Evolutionary conservation across 1,140 invertebrate species (phyloP).

Genomic region (Sipha flava): DNA sequence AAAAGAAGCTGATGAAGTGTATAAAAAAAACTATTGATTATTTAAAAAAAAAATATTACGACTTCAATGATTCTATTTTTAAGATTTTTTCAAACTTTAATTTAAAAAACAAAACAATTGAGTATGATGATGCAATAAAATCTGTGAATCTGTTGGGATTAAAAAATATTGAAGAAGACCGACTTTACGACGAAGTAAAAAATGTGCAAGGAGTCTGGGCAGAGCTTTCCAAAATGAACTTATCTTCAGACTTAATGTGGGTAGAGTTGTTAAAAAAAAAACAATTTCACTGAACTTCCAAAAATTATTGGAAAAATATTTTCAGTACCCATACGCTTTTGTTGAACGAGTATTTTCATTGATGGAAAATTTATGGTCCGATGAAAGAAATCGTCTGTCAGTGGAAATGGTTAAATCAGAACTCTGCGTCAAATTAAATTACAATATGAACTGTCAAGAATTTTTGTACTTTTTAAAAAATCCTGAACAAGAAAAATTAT

Average conservation of each 20-base stretch:
- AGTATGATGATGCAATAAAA: too few species aligned
- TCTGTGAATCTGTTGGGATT: neutral
- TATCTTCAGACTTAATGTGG: too few species aligned
- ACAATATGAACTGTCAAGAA: too few species aligned
- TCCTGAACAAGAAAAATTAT: too few species aligned
- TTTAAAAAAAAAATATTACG: neutral
- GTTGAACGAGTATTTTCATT: neutral
- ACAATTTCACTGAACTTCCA: neutral
- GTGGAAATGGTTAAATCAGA: too few species aligned
- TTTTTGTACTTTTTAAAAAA: too few species aligned
- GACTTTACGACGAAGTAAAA: neutral
- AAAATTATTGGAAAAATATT: neutral
- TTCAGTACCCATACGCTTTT: neutral
- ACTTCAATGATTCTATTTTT: neutral
- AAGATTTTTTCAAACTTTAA: too few species aligned
- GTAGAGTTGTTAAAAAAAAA: neutral
- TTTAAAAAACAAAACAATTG: too few species aligned
- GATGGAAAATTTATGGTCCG: neutral
- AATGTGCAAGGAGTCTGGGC: neutral
- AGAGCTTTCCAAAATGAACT: too few species aligned
- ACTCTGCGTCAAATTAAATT: neutral
- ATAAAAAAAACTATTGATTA: neutral
- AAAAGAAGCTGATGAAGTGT: neutral
- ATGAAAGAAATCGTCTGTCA: neutral
- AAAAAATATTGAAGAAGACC: too few species aligned